Evolutionary conservation across 2,797 vertebrate genomes (phyloP).

Genomic region (Setipinna tenuifilis): DNA sequence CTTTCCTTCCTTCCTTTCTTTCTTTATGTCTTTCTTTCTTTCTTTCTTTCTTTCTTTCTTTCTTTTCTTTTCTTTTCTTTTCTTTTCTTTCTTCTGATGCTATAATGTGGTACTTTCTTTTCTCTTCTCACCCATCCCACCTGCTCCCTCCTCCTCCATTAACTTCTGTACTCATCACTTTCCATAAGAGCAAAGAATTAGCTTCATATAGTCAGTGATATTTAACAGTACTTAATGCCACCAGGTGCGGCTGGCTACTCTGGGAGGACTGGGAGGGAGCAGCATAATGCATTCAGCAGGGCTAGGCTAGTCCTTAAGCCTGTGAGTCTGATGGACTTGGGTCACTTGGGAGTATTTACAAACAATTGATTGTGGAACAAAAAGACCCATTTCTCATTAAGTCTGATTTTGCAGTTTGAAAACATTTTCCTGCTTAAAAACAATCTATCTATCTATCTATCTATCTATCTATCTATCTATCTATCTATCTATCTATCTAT

Average conservation of each 20-base stretch:
- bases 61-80: slow-evolving; percentile 34
- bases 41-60: slow-evolving; percentile 21
- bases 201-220: slow-evolving; percentile 46
- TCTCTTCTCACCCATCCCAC: slow-evolving; percentile 4
- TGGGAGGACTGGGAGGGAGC: not conserved
- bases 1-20: not conserved
- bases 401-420: not conserved
- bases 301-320: not conserved
- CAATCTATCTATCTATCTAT: too few species aligned
- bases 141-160: slow-evolving; percentile 26
- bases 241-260: not conserved
- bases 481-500: too few species aligned
- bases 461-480: too few species aligned
- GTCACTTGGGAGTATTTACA: too few species aligned
- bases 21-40: slow-evolving; percentile 9
- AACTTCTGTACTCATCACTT: slow-evolving; percentile 38
- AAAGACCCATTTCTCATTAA: not conserved
- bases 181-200: slow-evolving; percentile 35
- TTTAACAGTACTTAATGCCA: slow-evolving; percentile 44
- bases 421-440: not conserved
- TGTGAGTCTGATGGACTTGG: not conserved
- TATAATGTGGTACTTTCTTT: not conserved
- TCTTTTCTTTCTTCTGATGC: slow-evolving; percentile 27
- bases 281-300: not conserved
- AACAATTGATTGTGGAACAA: not conserved